Evolutionary conservation across 2,113 vertebrate genomes (phyloP).

Genomic region (Pimephales promelas): DNA sequence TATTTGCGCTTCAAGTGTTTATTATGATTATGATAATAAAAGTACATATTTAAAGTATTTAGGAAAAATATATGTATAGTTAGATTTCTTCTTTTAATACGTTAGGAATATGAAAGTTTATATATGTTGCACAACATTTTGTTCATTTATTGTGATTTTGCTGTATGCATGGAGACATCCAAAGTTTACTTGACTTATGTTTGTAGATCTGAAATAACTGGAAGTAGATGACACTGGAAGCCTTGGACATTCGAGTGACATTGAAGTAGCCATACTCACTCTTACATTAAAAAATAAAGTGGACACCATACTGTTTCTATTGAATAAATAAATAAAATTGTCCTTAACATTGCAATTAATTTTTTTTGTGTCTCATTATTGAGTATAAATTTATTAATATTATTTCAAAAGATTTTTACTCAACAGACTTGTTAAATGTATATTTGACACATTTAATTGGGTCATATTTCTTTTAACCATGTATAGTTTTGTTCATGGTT

Average conservation of each 20-base stretch:
- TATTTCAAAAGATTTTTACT: neutral
- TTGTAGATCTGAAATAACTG: too few species aligned
- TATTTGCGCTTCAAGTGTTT: neutral
- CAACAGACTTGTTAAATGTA: neutral
- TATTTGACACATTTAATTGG: too few species aligned
- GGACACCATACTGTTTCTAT: neutral
- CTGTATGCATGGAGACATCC: too few species aligned
- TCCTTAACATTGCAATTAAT: neutral
- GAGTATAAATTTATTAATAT: neutral
- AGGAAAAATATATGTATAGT: neutral
- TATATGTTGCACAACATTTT: neutral
- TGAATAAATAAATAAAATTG: neutral
- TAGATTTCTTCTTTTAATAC: neutral
- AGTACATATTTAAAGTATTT: neutral
- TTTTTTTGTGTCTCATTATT: neutral
- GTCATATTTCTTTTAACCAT: too few species aligned
- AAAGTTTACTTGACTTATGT: too few species aligned
- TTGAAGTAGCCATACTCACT: too few species aligned
- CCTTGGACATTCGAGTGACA: neutral
- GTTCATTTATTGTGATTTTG: too few species aligned
- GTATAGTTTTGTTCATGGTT: too few species aligned
- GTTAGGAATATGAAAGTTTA: neutral
- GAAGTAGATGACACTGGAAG: neutral
- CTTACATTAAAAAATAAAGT: neutral
- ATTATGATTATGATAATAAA: neutral